Conservation (phyloP, 2,113 vertebrate genomes). For the Okapia johnstoni region DNA sequence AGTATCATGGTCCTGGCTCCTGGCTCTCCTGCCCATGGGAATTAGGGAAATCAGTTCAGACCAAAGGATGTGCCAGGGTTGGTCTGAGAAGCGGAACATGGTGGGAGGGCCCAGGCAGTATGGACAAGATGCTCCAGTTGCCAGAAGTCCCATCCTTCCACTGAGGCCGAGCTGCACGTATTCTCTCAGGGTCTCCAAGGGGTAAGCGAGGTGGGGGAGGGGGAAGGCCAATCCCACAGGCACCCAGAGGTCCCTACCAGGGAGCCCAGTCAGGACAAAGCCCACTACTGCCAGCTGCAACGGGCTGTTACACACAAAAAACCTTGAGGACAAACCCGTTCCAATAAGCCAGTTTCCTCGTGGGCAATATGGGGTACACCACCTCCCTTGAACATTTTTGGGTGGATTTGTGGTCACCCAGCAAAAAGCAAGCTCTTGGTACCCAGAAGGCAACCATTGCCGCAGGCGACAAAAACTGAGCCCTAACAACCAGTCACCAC, state of each 20-base stretch:
- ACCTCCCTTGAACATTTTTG: neutral
- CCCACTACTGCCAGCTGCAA: too few species aligned
- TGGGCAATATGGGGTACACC: rapidly evolving
- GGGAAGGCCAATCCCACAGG: neutral
- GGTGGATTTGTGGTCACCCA: too few species aligned
- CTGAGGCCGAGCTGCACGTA: neutral
- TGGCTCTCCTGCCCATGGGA: neutral
- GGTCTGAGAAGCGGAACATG: neutral
- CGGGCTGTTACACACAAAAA: too few species aligned
- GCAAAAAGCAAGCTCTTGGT: neutral
- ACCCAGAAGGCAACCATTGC: neutral
- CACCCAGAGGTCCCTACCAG: too few species aligned
- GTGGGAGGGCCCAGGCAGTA: neutral
- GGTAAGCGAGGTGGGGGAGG: too few species aligned
- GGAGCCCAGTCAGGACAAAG: neutral
- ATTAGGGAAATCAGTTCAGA: neutral
- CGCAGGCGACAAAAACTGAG: neutral
- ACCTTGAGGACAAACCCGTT: rapidly evolving
- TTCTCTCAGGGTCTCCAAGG: neutral
- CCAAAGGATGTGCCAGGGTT: neutral
- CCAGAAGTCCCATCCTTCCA: neutral
- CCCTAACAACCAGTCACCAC: neutral
- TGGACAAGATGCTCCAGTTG: too few species aligned
- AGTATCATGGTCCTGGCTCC: rapidly evolving
- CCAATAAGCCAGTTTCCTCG: neutral